Percentiles rank a stretch among this genome's conserved stretches.
These are phyloP conservation scores for Hyperoplus lanceolatus DNA, from an alignment of 2,797 vertebrate species.

Conservation along the genomic window DNA sequence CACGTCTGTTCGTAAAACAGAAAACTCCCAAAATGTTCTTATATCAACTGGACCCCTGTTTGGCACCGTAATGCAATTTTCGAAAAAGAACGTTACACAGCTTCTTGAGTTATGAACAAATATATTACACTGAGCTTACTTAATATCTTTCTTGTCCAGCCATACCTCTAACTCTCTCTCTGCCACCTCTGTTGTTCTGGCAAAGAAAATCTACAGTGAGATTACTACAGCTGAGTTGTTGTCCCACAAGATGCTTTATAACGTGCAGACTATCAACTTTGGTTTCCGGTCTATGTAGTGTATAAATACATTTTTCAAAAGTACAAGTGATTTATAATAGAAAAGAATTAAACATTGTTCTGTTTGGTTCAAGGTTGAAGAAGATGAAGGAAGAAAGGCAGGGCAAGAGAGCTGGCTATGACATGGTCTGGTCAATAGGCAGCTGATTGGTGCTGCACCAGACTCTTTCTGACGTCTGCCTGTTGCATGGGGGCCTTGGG, in stretches of 20 bases:
- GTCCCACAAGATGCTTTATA: not conserved
- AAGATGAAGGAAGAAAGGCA: slow-evolving; percentile 24
- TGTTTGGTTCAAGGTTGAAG: slow-evolving; percentile 45
- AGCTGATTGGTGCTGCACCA: slow-evolving; percentile 45
- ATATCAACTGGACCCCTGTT: slow-evolving; percentile 18
- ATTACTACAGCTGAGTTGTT: slow-evolving; percentile 21
- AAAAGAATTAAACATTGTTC: slow-evolving; percentile 19
- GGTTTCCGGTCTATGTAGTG: not conserved
- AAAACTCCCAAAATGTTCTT: slow-evolving; percentile 7
- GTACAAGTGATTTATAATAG: slow-evolving; percentile 20
- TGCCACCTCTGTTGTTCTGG: slow-evolving; percentile 28
- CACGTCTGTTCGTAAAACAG: slow-evolving; percentile 36
- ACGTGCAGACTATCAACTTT: not conserved
- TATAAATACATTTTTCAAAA: not conserved
- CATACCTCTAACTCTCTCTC: slow-evolving; percentile 26
- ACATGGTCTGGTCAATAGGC: slow-evolving; percentile 45
- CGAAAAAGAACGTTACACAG: slow-evolving; percentile 27
- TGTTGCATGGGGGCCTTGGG: slow-evolving; percentile 79
- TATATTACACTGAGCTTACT: slow-evolving; percentile 30
- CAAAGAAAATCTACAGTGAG: slow-evolving; percentile 26
- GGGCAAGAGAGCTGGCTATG: slow-evolving; percentile 24
- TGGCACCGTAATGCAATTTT: slow-evolving; percentile 44
- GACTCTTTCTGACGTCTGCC: slow-evolving; percentile 64
- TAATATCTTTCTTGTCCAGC: slow-evolving; percentile 32
- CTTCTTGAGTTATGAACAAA: slow-evolving; percentile 37